These are phyloP conservation scores for Argyra leucocephala DNA, from an alignment of 2,888 invertebrate species.

Conservation along the genomic window DNA sequence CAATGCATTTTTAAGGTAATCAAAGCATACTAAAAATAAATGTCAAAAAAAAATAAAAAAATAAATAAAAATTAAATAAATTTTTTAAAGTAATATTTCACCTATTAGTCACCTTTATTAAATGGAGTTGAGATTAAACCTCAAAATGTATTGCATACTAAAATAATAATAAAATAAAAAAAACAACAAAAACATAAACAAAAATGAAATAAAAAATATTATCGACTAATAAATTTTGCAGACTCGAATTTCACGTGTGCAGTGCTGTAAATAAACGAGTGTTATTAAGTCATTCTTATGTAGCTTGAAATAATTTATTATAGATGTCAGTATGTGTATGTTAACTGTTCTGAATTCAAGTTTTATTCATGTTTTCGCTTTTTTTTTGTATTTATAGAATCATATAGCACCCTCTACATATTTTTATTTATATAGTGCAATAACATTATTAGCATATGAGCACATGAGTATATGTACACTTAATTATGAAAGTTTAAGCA, in stretches of 20 bases:
- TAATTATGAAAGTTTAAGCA: too few relatives aligned
- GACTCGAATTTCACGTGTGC: constrained; percentile 1
- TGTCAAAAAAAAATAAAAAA: background rate
- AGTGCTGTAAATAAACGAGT: background rate
- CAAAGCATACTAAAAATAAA: background rate
- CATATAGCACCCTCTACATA: background rate
- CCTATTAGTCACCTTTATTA: background rate
- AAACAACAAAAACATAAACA: background rate
- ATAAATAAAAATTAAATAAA: background rate
- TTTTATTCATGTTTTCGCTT: background rate
- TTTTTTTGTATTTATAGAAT: background rate
- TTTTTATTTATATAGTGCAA: too few relatives aligned
- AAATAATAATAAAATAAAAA: background rate
- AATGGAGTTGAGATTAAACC: background rate
- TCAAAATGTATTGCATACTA: background rate
- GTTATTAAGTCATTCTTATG: background rate
- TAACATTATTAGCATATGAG: too few relatives aligned
- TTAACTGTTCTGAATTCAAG: background rate
- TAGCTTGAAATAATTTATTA: background rate
- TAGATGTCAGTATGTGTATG: background rate
- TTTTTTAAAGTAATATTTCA: background rate
- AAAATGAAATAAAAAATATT: too few relatives aligned
- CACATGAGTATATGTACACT: too few relatives aligned
- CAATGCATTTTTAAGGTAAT: background rate
- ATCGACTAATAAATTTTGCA: background rate